These are phyloP conservation scores for Gortyna flavago DNA, from an alignment of 2,888 invertebrate genomes.

Conservation along the genomic window DNA sequence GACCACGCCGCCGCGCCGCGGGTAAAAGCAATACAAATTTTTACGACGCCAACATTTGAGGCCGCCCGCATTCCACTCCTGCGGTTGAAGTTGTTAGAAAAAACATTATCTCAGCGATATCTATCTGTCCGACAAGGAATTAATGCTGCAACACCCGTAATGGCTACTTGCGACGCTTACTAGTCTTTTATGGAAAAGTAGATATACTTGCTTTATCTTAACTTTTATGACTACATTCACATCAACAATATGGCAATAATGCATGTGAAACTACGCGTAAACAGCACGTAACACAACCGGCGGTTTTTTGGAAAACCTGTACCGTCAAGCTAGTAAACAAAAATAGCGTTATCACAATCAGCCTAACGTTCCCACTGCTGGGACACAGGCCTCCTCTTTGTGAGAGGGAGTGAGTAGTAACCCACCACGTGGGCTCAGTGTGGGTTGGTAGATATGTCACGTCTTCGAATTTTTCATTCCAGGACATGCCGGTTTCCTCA, in stretches of 20 bases:
- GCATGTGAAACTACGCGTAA: slow-evolving; percentile 21
- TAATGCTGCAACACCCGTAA: slow-evolving; percentile 58
- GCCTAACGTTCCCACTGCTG: too few relatives aligned
- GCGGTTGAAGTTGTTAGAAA: slow-evolving; percentile 56
- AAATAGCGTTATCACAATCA: too few relatives aligned
- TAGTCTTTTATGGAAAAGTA: slow-evolving; percentile 22
- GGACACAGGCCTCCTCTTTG: too few relatives aligned
- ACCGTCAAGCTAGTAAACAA: neutral
- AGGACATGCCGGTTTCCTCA: too few relatives aligned
- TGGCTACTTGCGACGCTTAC: slow-evolving; percentile 31
- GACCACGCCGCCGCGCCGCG: neutral
- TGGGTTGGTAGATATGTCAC: too few relatives aligned
- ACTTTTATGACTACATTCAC: slow-evolving; percentile 23
- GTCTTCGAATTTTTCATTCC: too few relatives aligned
- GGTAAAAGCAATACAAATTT: slow-evolving; percentile 53
- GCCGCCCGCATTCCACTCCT: slow-evolving; percentile 64
- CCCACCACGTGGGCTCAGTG: too few relatives aligned
- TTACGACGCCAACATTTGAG: slow-evolving; percentile 55
- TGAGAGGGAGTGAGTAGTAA: too few relatives aligned
- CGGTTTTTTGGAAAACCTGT: slow-evolving; percentile 23
- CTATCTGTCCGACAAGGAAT: slow-evolving; percentile 45
- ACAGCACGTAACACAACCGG: neutral
- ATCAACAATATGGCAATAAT: slow-evolving; percentile 14
- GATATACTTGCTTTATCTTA: slow-evolving; percentile 37
- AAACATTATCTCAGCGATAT: slow-evolving; percentile 58